phyloP scores from a whole-genome alignment of 37 sponge, comb jelly and placozoan species.

The Diacarnus erythraeanus region DNA sequence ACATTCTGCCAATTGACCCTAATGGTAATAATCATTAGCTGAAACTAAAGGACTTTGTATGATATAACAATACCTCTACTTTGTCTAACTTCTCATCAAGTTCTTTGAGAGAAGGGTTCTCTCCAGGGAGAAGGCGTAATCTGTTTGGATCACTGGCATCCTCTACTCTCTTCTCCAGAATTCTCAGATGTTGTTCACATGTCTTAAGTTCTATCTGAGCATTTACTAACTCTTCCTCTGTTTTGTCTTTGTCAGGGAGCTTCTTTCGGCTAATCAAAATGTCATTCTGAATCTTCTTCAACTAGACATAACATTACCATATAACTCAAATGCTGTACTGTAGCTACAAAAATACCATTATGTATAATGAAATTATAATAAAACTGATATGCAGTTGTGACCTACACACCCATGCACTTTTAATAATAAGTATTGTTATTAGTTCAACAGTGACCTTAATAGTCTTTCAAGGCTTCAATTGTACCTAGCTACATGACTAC shows the following conservation, averaged over 20 bases:
- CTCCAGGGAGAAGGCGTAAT: constrained; percentile 69
- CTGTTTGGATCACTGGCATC: constrained; percentile 65
- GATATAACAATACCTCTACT: constrained; percentile 51
- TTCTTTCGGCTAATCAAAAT: constrained; percentile 61
- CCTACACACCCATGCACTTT: no score
- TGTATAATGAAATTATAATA: no score
- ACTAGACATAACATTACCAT: constrained; percentile 32
- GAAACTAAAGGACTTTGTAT: no score
- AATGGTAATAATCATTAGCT: no score
- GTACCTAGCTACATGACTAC: no score
- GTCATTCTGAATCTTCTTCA: constrained; percentile 63
- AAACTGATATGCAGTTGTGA: no score
- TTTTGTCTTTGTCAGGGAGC: constrained; percentile 53
- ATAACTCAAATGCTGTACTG: no score
- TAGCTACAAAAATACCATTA: no score
- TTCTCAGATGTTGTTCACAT: constrained; percentile 48
- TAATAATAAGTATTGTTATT: no score
- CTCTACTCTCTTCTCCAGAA: constrained; percentile 75
- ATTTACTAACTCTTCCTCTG: constrained; percentile 64
- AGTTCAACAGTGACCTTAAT: no score
- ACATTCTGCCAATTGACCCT: constrained; percentile 68
- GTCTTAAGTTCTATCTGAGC: constrained; percentile 69
- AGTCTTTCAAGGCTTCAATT: no score
- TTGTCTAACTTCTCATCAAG: constrained; percentile 57
- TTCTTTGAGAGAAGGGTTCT: constrained; percentile 54